phyloP scores from a whole-genome alignment of 2,888 invertebrate species.

The Andrena praecox region DNA sequence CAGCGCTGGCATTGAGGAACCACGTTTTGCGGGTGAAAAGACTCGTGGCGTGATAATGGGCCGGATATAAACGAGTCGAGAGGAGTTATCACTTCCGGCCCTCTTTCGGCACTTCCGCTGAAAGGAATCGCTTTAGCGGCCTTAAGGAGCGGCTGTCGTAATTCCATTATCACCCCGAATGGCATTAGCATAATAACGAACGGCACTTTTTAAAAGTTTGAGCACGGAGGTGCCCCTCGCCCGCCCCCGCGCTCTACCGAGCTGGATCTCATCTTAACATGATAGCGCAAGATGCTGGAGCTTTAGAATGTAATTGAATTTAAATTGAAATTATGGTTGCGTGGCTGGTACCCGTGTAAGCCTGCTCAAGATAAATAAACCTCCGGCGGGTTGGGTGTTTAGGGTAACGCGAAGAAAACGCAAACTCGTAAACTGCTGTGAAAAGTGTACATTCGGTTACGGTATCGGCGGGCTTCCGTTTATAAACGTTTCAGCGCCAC shows the following conservation, averaged over 20 bases:
- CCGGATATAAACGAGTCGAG: constrained; percentile 49
- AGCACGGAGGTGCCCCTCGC: constrained; percentile 36
- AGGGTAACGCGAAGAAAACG: neutral
- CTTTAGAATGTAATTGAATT: constrained; percentile 58
- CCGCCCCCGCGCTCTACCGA: neutral
- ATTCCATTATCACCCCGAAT: constrained; percentile 78
- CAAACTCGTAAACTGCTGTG: too few species aligned
- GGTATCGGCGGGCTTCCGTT: neutral
- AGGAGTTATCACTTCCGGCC: constrained; percentile 64
- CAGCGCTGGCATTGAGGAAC: neutral
- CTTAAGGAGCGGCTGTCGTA: constrained; percentile 70
- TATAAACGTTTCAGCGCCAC: neutral
- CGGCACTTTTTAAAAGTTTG: constrained; percentile 63
- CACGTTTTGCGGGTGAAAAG: constrained; percentile 43
- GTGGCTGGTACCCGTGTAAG: neutral
- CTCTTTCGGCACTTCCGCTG: constrained; percentile 58
- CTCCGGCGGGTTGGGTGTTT: neutral
- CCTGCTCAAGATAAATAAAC: constrained; percentile 22
- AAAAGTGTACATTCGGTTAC: neutral
- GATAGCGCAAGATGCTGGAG: constrained; percentile 43
- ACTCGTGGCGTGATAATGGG: constrained; percentile 51
- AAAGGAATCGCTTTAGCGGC: constrained; percentile 60
- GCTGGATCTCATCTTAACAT: constrained; percentile 37
- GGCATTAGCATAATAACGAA: constrained; percentile 77
- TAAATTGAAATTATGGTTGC: constrained; percentile 50